A percentile compares a stretch with the other conserved stretches of the same genome.
These are phyloP conservation scores for Coelinius sp. DNA, from an alignment of 2,888 invertebrate species.

Conservation along the genomic window DNA sequence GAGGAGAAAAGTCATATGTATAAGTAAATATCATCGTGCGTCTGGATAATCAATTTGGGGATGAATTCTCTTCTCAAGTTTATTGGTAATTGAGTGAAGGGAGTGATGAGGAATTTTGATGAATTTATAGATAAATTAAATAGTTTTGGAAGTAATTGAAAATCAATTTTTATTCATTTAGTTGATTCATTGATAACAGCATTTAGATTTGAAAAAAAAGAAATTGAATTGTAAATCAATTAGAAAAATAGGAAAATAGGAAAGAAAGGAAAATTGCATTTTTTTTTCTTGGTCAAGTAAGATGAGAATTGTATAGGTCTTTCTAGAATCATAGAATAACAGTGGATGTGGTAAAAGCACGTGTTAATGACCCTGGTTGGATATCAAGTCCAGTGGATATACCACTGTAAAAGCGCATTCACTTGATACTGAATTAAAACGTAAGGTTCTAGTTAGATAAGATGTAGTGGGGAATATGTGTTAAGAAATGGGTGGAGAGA, in stretches of 20 bases:
- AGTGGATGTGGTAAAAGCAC: conserved; percentile 21
- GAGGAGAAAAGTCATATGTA: too few relatives aligned
- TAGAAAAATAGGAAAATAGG: too few relatives aligned
- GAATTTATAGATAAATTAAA: background rate
- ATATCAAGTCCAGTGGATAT: background rate
- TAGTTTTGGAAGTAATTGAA: background rate
- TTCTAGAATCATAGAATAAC: too few relatives aligned
- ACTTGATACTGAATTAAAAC: conserved; percentile 2
- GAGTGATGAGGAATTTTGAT: background rate
- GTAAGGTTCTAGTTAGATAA: background rate
- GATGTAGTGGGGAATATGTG: background rate
- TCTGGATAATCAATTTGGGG: background rate
- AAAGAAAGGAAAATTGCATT: too few relatives aligned
- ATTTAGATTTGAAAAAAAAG: too few relatives aligned
- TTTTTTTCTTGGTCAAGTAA: background rate
- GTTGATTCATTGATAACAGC: background rate
- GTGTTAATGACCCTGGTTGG: conserved; percentile 33
- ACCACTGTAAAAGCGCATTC: conserved; percentile 19
- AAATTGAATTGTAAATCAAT: too few relatives aligned
- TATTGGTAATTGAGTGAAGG: background rate
- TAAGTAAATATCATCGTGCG: background rate
- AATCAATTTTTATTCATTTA: background rate
- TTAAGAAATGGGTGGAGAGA: background rate
- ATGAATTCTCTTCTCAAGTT: background rate
- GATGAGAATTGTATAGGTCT: background rate